A percentile compares a stretch with the other conserved stretches of the same genome.
These are phyloP conservation scores for Zaprionus obscuricornis DNA, from an alignment of 2,888 invertebrate genomes.

Conservation along the genomic window DNA sequence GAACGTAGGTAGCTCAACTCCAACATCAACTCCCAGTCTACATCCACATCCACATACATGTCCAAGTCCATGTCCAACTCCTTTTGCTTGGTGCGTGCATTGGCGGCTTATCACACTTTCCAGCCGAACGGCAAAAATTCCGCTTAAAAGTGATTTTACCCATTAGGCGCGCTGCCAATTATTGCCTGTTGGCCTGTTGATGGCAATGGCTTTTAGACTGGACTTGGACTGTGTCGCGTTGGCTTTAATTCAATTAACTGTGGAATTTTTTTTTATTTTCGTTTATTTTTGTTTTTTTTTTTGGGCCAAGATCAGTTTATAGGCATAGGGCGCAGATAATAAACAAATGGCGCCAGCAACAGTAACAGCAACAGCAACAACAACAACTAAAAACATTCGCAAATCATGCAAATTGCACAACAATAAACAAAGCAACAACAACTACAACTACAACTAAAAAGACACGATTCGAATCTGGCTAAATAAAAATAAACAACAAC, in stretches of 20 bases:
- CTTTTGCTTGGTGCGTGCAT: conserved; percentile 46
- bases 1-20: too few species aligned
- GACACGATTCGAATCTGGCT: conserved; percentile 54
- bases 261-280: conserved; percentile 55
- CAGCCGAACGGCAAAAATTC: conserved; percentile 51
- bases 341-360: conserved; percentile 70
- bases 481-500: conserved; percentile 26
- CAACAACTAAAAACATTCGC: conserved; percentile 44
- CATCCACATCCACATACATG: too few species aligned
- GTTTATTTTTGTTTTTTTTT: conserved; percentile 28
- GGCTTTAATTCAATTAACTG: conserved; percentile 72
- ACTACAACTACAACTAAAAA: conserved; percentile 33
- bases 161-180: conserved; percentile 43
- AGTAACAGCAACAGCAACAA: conserved; percentile 14
- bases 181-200: conserved; percentile 52
- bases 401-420: conserved; percentile 74
- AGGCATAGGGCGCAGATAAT: conserved; percentile 47
- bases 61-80: neutral
- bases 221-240: conserved; percentile 29
- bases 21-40: too few species aligned
- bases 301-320: conserved; percentile 53
- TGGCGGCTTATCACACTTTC: conserved; percentile 60
- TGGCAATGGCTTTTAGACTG: conserved; percentile 16
- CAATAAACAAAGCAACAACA: conserved; percentile 27
- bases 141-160: conserved; percentile 53